Percentiles rank a stretch among this genome's conserved stretches.
These are phyloP conservation scores for Allacma fusca DNA, from an alignment of 2,888 invertebrate species.

Conservation along the genomic window DNA sequence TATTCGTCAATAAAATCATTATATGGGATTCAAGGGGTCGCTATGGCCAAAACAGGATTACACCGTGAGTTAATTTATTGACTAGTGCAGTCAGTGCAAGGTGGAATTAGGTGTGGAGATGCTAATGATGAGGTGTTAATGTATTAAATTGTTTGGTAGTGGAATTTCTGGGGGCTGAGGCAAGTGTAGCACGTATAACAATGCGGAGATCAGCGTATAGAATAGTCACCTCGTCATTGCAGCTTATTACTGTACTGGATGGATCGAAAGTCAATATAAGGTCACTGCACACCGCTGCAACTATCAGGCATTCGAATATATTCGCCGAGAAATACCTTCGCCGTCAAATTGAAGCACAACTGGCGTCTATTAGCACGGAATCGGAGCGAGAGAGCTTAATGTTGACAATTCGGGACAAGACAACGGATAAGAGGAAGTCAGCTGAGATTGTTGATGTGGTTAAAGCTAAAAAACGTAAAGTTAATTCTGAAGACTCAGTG, in stretches of 20 bases:
- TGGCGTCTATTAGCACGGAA: constrained; percentile 7
- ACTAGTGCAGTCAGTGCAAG: too few relatives aligned
- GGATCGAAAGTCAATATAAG: constrained; percentile 22
- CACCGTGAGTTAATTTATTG: constrained; percentile 30
- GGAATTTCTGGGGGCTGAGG: constrained; percentile 41
- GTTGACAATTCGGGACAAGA: constrained; percentile 13
- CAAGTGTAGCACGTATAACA: constrained; percentile 39
- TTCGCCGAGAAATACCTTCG: constrained; percentile 39
- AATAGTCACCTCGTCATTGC: constrained; percentile 37
- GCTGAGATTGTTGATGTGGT: not conserved
- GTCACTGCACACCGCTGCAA: constrained; percentile 38
- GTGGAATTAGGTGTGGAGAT: too few relatives aligned
- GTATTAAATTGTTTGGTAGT: constrained; percentile 9
- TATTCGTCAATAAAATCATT: constrained; percentile 24
- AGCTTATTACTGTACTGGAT: constrained; percentile 30
- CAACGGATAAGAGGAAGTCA: not conserved
- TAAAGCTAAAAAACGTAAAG: not conserved
- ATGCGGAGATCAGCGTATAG: constrained; percentile 44
- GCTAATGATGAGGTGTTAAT: too few relatives aligned
- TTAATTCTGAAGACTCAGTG: not conserved
- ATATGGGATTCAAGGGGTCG: constrained; percentile 40
- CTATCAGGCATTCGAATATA: constrained; percentile 38
- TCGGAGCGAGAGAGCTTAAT: constrained; percentile 28
- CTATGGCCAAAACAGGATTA: constrained; percentile 30
- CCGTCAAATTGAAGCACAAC: constrained; percentile 28